Conservation (phyloP, 2,888 invertebrate genomes). For the Alitta virens region DNA sequence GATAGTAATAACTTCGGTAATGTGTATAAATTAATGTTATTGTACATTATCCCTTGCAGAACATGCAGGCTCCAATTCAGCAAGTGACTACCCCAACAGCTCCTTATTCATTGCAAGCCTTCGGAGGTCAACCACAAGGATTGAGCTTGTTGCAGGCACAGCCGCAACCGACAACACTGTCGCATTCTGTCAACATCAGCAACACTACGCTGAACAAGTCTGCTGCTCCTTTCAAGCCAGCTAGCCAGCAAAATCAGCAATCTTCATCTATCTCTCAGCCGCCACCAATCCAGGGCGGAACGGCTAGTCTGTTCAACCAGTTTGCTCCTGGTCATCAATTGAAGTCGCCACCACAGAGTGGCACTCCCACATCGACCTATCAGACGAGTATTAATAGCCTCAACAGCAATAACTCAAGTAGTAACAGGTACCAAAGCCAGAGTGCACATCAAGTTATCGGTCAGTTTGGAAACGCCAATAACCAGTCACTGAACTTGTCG, state of each 20-base stretch:
- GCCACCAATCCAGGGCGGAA: background rate
- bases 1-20: too few species aligned
- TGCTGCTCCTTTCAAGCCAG: slow-evolving; percentile 32
- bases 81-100: slow-evolving; percentile 53
- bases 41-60: too few species aligned
- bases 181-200: slow-evolving; percentile 15
- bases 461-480: too few species aligned
- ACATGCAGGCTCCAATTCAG: slow-evolving; percentile 36
- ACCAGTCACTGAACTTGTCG: too few species aligned
- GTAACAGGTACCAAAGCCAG: background rate
- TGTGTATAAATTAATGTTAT: too few species aligned
- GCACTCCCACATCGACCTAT: slow-evolving; percentile 7
- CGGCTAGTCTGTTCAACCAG: background rate
- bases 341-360: slow-evolving; percentile 19
- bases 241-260: slow-evolving; percentile 19
- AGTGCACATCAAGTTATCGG: background rate
- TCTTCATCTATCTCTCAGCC: background rate
- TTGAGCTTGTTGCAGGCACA: slow-evolving; percentile 38
- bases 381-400: slow-evolving; percentile 19
- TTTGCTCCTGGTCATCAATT: slow-evolving; percentile 8
- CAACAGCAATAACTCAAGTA: background rate
- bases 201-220: slow-evolving; percentile 31
- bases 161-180: slow-evolving; percentile 21
- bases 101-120: slow-evolving; percentile 60
- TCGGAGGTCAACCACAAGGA: slow-evolving; percentile 42